Percentiles rank a stretch among this genome's conserved stretches.
These are phyloP conservation scores for Tricholauxania praeusta DNA, from an alignment of 2,888 invertebrate species.

Conservation along the genomic window DNA sequence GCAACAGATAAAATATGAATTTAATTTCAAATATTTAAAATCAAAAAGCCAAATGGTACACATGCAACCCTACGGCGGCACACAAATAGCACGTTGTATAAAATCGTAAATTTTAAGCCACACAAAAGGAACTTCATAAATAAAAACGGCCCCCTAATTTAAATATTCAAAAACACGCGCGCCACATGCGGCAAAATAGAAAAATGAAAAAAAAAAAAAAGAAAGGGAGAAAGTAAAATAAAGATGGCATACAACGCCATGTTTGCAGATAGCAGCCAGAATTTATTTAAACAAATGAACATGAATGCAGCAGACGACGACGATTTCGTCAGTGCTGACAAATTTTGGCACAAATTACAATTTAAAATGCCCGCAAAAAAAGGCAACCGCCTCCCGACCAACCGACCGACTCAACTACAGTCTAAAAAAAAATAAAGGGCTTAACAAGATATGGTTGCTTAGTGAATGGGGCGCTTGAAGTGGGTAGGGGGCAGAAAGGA, in stretches of 20 bases:
- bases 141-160: slow-evolving; percentile 47
- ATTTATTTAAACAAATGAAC: slow-evolving; percentile 35
- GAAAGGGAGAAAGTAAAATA: slow-evolving; percentile 1
- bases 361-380: slow-evolving; percentile 28
- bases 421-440: not conserved
- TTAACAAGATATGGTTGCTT: not conserved
- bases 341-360: slow-evolving; percentile 37
- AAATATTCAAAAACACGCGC: slow-evolving; percentile 51
- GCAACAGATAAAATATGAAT: slow-evolving; percentile 51
- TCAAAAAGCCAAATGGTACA: slow-evolving; percentile 44
- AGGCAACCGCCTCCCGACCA: not conserved
- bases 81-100: too few relatives aligned
- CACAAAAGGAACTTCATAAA: slow-evolving; percentile 26
- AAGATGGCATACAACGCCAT: not conserved
- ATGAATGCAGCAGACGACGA: slow-evolving; percentile 25
- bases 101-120: too few relatives aligned
- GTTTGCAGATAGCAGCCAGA: slow-evolving; percentile 3
- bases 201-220: not conserved
- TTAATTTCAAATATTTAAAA: slow-evolving; percentile 61
- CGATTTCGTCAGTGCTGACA: slow-evolving; percentile 34
- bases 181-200: not conserved
- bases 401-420: not conserved
- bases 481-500: not conserved
- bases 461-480: not conserved
- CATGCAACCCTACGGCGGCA: slow-evolving; percentile 7